Conservation (phyloP, 2,888 invertebrate genomes). For the Patella caerulea region DNA sequence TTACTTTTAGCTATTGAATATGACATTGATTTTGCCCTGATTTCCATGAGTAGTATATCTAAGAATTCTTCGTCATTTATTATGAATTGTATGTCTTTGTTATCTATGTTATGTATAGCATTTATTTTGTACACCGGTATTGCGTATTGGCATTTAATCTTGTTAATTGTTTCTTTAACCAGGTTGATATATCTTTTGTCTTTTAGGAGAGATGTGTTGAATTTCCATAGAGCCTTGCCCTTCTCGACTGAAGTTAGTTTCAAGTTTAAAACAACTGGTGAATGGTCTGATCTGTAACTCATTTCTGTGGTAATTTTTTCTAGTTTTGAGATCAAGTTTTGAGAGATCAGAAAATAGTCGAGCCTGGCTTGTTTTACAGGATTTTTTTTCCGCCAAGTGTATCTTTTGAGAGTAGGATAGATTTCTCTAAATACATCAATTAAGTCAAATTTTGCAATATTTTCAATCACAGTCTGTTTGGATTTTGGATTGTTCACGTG, state of each 20-base stretch:
- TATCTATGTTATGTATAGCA: conserved; percentile 2
- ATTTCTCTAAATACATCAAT: conserved; percentile 2
- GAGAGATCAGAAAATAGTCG: neutral
- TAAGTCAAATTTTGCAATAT: conserved; percentile 10
- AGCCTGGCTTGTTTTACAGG: neutral
- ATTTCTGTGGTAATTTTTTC: neutral
- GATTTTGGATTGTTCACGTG: conserved; percentile 21
- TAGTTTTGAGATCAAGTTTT: neutral
- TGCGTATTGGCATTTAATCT: conserved; percentile 20
- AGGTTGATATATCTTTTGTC: conserved; percentile 16
- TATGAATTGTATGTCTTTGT: conserved; percentile 20
- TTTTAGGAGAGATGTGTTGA: conserved; percentile 23
- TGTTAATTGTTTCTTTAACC: conserved; percentile 14
- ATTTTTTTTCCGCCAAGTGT: neutral
- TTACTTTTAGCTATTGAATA: conserved; percentile 12
- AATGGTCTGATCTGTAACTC: conserved; percentile 18
- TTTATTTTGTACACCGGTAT: conserved; percentile 19
- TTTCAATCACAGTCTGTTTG: conserved; percentile 7
- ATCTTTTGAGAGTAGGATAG: neutral
- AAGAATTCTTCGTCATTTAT: conserved; percentile 26
- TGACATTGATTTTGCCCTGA: conserved; percentile 10
- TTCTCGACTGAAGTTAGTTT: conserved; percentile 15
- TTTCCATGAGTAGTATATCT: conserved; percentile 20
- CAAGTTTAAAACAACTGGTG: neutral
- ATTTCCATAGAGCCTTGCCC: conserved; percentile 24